Conservation (phyloP, 2,888 invertebrate genomes). For the Sphaerophoria rueppellii region DNA sequence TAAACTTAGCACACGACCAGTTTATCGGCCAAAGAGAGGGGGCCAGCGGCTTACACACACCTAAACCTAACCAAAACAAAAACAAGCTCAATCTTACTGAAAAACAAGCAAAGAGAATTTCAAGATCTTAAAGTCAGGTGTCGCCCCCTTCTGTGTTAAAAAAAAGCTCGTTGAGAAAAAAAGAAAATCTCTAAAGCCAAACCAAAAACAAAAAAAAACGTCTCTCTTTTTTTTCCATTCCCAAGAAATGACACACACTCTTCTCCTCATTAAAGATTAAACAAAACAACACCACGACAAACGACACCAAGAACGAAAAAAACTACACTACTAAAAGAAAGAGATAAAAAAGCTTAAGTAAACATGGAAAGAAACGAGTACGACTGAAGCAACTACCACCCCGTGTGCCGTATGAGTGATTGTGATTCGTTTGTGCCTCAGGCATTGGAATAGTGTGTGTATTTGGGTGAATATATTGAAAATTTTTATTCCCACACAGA, state of each 20-base stretch:
- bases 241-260: slow-evolving; percentile 61
- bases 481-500: slow-evolving; percentile 34
- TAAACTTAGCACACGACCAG: slow-evolving; percentile 49
- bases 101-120: slow-evolving; percentile 56
- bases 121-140: slow-evolving; percentile 72
- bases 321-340: slow-evolving; percentile 19
- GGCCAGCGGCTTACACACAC: slow-evolving; percentile 36
- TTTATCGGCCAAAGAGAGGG: slow-evolving; percentile 58
- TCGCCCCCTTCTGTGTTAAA: slow-evolving; percentile 58
- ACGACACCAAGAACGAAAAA: slow-evolving; percentile 13
- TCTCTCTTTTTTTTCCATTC: slow-evolving; percentile 64
- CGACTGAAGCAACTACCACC: slow-evolving; percentile 63
- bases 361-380: slow-evolving; percentile 62
- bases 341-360: slow-evolving; percentile 59
- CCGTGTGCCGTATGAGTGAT: slow-evolving; percentile 73
- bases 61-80: slow-evolving; percentile 31
- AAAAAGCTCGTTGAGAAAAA: slow-evolving; percentile 40
- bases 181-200: slow-evolving; percentile 16
- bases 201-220: slow-evolving; percentile 54
- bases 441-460: slow-evolving; percentile 50
- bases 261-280: slow-evolving; percentile 31
- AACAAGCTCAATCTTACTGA: slow-evolving; percentile 15
- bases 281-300: slow-evolving; percentile 1
- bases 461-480: slow-evolving; percentile 12
- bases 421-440: slow-evolving; percentile 72